Evolutionary conservation across 1,140 invertebrate genomes (phyloP), one percentile per base, ranked within the genome.

Genomic region (Drosophila quadrilineata): DNA sequence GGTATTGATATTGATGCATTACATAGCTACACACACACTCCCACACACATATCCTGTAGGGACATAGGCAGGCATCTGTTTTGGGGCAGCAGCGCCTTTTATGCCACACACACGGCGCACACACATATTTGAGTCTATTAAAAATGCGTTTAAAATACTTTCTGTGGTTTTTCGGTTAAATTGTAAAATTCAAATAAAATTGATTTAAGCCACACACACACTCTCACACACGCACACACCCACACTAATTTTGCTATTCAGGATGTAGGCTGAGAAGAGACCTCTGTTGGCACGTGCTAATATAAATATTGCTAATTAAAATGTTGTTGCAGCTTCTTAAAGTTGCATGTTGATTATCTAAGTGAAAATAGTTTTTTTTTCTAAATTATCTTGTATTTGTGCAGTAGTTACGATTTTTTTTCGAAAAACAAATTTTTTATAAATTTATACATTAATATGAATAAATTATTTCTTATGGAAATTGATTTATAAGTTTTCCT

Each of bases 91-190:
- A 35, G 21, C 57, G 69, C 73, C 69, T 82, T 85, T 77, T 85
- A 79, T 84, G 24, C 38, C 69, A 73, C 73, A 45, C n/a, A n/a
- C n/a, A n/a, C n/a, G n/a, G n/a, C n/a, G n/a, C n/a, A n/a, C n/a
- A 72, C 87, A 88, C 87, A 88, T 88, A 74, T 88, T 88, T 87
- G 86, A 88, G 87, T 88, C 87, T 84, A 88, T 88, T 88, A 88
- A 88, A 88, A 88, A 88, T 88, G 82, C 87, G 87, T 88, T 88
- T 88, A 87, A 88, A 86, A 88, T 88, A 71, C 65, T 88, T 88
- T 84, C 80, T 88, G 87, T 88, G 86, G 86, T 88, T 88, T 88
- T 79, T 70, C 63, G 87, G 87, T 88, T 87, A 84, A 88, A 88
- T 86, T 86, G 80, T 86, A 80, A 79, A 84, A 84, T 84, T 85